Evolutionary conservation across 92 coral and sea anemone genomes (phyloP).

Genomic region (Paragorgia papillata): DNA sequence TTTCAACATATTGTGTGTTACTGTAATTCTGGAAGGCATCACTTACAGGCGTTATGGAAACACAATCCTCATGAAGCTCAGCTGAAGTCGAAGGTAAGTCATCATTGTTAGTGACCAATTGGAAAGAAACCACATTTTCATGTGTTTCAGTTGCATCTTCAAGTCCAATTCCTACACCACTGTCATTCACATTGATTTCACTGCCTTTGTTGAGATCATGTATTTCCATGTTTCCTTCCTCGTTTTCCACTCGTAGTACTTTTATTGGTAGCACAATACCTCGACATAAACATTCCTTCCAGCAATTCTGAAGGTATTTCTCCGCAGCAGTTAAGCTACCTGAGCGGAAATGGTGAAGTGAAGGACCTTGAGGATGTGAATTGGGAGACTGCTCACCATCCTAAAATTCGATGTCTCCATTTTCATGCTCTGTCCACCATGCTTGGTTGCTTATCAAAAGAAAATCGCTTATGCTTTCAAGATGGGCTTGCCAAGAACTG

Average conservation of each 20-base stretch:
- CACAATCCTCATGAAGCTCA: no score
- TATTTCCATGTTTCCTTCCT: conserved; percentile 40
- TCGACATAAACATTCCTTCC: conserved; percentile 20
- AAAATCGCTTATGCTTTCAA: conserved; percentile 49
- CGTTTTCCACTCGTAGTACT: conserved; percentile 36
- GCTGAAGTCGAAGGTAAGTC: no score
- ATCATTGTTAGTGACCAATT: no score
- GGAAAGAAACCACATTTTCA: no score
- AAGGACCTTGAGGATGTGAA: conserved; percentile 48
- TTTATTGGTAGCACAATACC: conserved; percentile 39
- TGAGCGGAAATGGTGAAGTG: no score
- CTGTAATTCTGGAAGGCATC: no score
- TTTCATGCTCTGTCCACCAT: conserved; percentile 62
- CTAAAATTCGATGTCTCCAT: conserved; percentile 62
- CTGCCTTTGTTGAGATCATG: neutral
- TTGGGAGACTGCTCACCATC: conserved; percentile 47
- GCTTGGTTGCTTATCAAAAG: conserved; percentile 32
- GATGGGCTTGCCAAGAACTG: no score
- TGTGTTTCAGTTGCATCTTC: no score
- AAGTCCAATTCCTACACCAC: neutral
- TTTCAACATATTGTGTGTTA: no score
- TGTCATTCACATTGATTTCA: neutral
- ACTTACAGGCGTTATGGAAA: no score
- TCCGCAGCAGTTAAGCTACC: no score
- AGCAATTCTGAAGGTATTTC: no score